phyloP scores from a whole-genome alignment of 1,140 invertebrate genomes.

The Ectropis grisescens region DNA sequence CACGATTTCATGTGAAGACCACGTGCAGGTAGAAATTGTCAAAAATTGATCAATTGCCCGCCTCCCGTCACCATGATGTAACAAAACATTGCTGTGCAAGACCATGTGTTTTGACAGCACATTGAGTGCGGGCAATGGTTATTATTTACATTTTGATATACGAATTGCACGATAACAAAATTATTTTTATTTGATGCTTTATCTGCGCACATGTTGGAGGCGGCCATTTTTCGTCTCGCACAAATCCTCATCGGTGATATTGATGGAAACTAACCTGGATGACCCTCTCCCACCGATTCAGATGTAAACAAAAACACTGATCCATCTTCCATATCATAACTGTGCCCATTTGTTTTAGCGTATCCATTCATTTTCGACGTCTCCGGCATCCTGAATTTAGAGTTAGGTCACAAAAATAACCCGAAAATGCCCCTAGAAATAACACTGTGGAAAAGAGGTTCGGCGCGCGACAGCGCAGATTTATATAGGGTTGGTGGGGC shows the following conservation, averaged over 20 bases:
- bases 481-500: constrained; percentile 62
- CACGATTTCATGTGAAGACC: constrained; percentile 20
- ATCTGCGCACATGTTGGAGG: constrained; percentile 57
- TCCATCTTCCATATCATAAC: constrained; percentile 83
- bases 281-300: constrained; percentile 98
- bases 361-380: constrained; percentile 82
- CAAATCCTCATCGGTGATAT: constrained; percentile 27
- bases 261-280: constrained; percentile 84
- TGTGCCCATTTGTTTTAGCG: constrained; percentile 78
- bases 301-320: constrained; percentile 97
- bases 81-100: constrained; percentile 19
- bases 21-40: constrained; percentile 50
- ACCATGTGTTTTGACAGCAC: no score
- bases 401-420: constrained; percentile 68
- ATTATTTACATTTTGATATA: no score
- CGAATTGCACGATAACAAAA: no score
- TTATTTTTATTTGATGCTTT: no score
- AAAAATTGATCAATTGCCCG: constrained; percentile 16
- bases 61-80: constrained; percentile 32
- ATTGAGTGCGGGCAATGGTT: no score
- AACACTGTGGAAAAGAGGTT: constrained; percentile 68
- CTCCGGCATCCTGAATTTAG: constrained; percentile 78
- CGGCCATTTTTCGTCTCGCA: constrained; percentile 56
- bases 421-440: constrained; percentile 52
- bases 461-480: constrained; percentile 43